Conservation (phyloP, 2,113 vertebrate species). For the Cichladusa arquata region DNA sequence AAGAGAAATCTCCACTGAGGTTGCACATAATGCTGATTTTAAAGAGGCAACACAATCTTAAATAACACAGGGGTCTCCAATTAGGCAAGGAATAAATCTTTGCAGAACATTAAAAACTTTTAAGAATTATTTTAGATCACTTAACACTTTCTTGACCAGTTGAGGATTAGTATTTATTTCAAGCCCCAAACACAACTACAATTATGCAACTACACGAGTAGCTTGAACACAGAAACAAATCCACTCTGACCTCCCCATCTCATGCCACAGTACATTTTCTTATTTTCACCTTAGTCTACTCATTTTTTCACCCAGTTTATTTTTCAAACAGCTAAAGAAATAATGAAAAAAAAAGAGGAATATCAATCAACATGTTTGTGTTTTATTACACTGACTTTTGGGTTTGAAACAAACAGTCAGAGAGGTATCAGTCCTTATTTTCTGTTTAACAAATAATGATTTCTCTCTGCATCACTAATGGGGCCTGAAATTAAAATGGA, state of each 20-base stretch:
- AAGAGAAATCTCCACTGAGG: neutral
- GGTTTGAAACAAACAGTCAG: neutral
- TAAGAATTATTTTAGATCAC: neutral
- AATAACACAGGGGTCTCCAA: neutral
- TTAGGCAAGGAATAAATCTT: neutral
- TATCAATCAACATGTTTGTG: neutral
- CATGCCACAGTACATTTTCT: neutral
- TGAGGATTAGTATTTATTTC: neutral
- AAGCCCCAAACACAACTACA: neutral
- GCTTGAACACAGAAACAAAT: neutral
- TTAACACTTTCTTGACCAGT: neutral
- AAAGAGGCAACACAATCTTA: neutral
- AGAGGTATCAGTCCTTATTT: neutral
- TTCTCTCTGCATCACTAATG: slow-evolving; percentile 39
- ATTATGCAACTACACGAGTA: rapidly evolving
- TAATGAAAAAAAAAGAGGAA: neutral
- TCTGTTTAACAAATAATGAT: slow-evolving; percentile 55
- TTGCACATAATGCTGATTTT: neutral
- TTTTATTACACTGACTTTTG: neutral
- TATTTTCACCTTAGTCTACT: neutral
- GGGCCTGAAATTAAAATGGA: slow-evolving; percentile 62
- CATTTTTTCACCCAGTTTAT: neutral
- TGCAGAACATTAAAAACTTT: neutral
- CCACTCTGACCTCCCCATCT: neutral
- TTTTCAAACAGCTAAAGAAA: neutral